Percentiles rank a stretch among this genome's conserved stretches.
Evolutionary conservation across 2,113 vertebrate genomes (phyloP).

Genomic region (Echinops telfairi): DNA sequence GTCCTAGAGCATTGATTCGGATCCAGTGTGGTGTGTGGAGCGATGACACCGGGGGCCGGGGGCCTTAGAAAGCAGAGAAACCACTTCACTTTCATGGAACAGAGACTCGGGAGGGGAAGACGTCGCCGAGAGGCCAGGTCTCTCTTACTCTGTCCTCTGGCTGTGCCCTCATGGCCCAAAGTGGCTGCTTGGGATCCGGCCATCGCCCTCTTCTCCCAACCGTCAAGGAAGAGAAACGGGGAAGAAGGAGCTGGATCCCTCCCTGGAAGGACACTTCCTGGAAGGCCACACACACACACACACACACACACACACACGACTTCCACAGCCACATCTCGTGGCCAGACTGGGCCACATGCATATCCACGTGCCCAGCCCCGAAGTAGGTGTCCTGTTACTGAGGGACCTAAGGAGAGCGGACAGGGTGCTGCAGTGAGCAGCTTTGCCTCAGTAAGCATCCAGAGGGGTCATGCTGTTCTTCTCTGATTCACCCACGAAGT

Average conservation of each 20-base stretch:
- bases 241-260: background rate
- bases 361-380: background rate
- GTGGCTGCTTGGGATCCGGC: slow-evolving; percentile 55
- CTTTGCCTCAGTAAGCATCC: background rate
- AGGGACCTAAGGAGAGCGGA: background rate
- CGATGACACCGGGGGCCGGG: background rate
- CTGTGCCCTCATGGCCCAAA: background rate
- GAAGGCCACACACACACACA: background rate
- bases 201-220: background rate
- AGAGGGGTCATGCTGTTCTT: background rate
- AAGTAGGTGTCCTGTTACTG: background rate
- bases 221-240: background rate
- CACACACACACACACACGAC: background rate
- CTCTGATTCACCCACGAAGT: fast-evolving
- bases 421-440: background rate
- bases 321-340: background rate
- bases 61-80: background rate
- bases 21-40: background rate
- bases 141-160: background rate
- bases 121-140: background rate
- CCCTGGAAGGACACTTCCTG: background rate
- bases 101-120: background rate
- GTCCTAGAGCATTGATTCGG: background rate
- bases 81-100: background rate
- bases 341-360: background rate